Evolutionary conservation across 2,797 vertebrate species (phyloP).

Genomic region (Tragopan temminckii): DNA sequence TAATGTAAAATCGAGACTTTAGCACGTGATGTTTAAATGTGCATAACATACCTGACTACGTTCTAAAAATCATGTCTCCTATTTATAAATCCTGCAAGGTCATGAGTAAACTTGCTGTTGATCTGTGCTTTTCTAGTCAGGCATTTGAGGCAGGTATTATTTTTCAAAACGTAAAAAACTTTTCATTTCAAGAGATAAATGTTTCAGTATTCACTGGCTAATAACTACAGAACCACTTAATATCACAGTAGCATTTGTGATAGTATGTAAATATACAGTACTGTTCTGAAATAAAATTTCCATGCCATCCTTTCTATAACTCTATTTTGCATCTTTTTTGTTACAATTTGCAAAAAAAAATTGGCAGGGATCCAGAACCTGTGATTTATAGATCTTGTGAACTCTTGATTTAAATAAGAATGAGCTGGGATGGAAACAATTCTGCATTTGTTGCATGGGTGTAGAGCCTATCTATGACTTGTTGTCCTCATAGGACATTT

Average conservation of each 20-base stretch:
- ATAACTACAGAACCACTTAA: background rate
- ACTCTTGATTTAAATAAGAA: slow-evolving; percentile 2
- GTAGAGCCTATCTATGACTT: background rate
- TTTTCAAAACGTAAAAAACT: background rate
- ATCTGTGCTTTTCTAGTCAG: background rate
- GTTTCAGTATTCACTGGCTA: background rate
- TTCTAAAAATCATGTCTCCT: background rate
- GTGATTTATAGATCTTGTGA: slow-evolving; percentile 1
- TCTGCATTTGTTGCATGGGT: slow-evolving; percentile 38
- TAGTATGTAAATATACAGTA: background rate
- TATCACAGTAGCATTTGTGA: background rate
- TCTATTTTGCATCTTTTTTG: background rate
- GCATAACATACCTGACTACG: background rate
- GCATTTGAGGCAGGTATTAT: background rate
- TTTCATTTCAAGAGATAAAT: background rate
- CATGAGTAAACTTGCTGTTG: background rate
- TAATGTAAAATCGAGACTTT: background rate
- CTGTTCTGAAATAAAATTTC: background rate
- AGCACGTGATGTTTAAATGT: background rate
- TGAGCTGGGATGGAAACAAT: background rate
- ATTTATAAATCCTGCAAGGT: background rate
- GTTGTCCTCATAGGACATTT: background rate
- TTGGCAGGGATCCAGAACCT: background rate
- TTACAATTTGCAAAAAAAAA: background rate
- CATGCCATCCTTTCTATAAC: background rate